Conservation (phyloP, 2,797 vertebrate genomes). For the Balearica regulorum region DNA sequence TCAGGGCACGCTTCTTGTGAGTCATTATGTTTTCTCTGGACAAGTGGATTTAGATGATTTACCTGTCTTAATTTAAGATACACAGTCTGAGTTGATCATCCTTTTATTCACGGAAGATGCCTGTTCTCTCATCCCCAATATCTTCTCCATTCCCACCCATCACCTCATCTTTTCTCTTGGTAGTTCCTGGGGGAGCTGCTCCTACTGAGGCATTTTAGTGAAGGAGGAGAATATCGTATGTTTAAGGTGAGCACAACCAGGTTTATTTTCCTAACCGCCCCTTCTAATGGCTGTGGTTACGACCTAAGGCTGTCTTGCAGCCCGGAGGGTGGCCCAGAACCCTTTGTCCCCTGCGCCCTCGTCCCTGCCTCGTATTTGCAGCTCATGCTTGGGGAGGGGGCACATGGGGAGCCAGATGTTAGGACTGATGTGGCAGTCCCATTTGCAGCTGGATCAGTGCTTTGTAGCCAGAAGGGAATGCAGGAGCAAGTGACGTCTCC, state of each 20-base stretch:
- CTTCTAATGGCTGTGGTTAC: not conserved
- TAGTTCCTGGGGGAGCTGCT: not conserved
- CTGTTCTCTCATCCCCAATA: not conserved
- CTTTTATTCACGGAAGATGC: not conserved
- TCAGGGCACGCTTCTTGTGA: not conserved
- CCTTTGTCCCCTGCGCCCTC: not conserved
- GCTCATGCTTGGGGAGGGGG: not conserved
- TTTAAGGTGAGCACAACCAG: not conserved
- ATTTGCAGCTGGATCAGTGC: not conserved
- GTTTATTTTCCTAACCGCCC: not conserved
- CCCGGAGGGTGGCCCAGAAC: not conserved
- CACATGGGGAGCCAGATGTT: not conserved
- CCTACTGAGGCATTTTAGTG: not conserved
- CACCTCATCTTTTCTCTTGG: not conserved
- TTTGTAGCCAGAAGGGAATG: not conserved
- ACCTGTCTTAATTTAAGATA: not conserved
- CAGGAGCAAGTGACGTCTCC: not conserved
- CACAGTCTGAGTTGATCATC: not conserved
- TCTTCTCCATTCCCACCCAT: not conserved
- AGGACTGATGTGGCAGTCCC: not conserved
- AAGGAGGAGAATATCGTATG: not conserved
- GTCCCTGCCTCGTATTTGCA: not conserved
- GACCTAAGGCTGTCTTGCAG: not conserved
- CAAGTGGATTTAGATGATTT: not conserved
- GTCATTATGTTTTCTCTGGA: not conserved